Percentiles rank a stretch among this genome's conserved stretches.
Evolutionary conservation across 2,113 vertebrate species (phyloP).

Genomic region (Thermophis baileyi): DNA sequence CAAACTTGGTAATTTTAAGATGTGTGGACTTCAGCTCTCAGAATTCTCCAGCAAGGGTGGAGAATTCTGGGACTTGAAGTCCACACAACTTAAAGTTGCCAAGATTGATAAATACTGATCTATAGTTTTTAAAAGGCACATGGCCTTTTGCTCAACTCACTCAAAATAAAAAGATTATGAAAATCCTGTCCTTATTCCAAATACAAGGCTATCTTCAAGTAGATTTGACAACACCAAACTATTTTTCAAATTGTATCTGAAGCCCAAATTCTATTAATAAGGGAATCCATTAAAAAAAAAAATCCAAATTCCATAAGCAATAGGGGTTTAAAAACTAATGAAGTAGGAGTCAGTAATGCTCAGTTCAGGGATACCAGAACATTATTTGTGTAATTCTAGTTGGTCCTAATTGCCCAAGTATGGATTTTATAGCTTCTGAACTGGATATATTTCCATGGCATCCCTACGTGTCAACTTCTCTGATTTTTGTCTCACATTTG

Average conservation of each 20-base stretch:
- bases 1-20: neutral
- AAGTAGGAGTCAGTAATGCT: neutral
- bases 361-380: neutral
- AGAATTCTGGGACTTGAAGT: neutral
- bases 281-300: neutral
- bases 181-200: neutral
- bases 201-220: neutral
- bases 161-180: neutral
- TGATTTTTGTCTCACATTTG: neutral
- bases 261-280: neutral
- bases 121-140: neutral
- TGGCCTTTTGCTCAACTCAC: neutral
- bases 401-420: neutral
- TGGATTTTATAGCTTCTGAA: neutral
- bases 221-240: constrained; percentile 5
- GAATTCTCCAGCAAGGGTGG: neutral
- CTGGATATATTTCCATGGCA: neutral
- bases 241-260: neutral
- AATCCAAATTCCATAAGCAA: neutral
- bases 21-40: neutral
- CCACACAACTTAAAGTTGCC: neutral
- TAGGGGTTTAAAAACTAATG: neutral
- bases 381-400: neutral
- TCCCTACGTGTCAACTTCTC: neutral
- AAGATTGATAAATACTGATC: neutral